These are phyloP conservation scores for Phalacrocorax carbo DNA, from an alignment of 2,113 vertebrate species.

Conservation along the genomic window DNA sequence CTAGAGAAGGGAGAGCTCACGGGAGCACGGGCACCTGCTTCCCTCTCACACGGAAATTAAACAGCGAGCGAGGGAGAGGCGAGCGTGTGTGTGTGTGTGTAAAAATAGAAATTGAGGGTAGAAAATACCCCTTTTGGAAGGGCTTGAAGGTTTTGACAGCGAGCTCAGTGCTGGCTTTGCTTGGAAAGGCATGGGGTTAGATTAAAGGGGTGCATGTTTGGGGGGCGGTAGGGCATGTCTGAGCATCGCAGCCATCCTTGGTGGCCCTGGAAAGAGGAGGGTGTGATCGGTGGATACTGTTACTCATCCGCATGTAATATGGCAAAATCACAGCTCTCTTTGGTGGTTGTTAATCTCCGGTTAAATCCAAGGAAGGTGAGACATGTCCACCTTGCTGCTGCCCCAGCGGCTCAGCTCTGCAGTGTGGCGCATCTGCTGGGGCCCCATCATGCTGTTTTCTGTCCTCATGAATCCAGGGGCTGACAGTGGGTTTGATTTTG, in stretches of 20 bases:
- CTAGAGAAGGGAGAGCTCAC: constrained; percentile 74
- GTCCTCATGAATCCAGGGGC: background rate
- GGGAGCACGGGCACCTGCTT: constrained; percentile 80
- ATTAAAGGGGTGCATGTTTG: background rate
- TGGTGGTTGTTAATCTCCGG: background rate
- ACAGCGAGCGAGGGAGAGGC: constrained; percentile 55
- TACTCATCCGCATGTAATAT: background rate
- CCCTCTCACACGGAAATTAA: constrained; percentile 78
- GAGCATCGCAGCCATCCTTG: accelerated
- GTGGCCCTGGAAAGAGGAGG: background rate
- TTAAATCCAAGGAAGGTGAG: background rate
- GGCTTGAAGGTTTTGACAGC: background rate
- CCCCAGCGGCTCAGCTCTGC: background rate
- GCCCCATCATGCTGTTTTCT: background rate
- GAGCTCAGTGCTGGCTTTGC: background rate
- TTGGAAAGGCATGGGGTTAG: background rate
- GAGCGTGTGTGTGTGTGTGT: background rate
- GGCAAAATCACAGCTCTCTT: background rate
- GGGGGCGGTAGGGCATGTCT: background rate
- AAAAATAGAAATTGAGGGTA: constrained; percentile 49
- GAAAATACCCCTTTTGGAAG: background rate
- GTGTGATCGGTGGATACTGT: background rate
- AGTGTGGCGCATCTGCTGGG: background rate
- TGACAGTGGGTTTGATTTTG: accelerated
- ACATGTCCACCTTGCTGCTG: background rate